Percentiles rank a stretch among this genome's conserved stretches.
phyloP scores from a whole-genome alignment of 2,888 invertebrate species.

The Linnaemya tessellans region DNA sequence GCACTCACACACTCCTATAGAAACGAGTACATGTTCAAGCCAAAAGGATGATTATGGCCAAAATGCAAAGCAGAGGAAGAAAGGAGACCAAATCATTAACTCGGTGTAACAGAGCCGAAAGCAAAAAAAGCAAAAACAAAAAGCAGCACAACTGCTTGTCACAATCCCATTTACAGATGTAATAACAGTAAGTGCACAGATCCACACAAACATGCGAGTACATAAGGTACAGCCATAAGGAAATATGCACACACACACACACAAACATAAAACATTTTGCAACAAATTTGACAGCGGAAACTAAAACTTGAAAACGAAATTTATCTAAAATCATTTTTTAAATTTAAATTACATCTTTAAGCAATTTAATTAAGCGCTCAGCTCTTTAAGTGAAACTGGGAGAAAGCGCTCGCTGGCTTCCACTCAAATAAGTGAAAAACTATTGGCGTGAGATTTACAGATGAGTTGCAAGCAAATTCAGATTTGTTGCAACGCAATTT shows the following conservation, averaged over 20 bases:
- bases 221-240: no score
- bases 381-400: neutral
- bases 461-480: no score
- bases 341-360: neutral
- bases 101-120: constrained; percentile 48
- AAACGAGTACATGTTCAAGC: constrained; percentile 1
- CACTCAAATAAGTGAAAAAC: neutral
- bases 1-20: neutral
- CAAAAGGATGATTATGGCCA: constrained; percentile 57
- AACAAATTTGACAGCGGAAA: neutral
- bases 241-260: neutral
- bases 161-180: constrained; percentile 19
- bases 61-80: constrained; percentile 71
- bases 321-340: neutral
- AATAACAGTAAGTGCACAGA: neutral
- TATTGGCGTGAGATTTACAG: neutral
- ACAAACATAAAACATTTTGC: neutral
- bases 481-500: no score
- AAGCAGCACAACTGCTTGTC: constrained; percentile 26
- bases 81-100: constrained; percentile 70
- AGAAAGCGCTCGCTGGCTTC: neutral
- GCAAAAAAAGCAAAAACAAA: constrained; percentile 6
- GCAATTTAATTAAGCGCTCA: neutral
- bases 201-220: neutral
- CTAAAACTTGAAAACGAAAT: neutral